Conservation (phyloP, 2,113 vertebrate species). For the Eubucco bourcierii region DNA sequence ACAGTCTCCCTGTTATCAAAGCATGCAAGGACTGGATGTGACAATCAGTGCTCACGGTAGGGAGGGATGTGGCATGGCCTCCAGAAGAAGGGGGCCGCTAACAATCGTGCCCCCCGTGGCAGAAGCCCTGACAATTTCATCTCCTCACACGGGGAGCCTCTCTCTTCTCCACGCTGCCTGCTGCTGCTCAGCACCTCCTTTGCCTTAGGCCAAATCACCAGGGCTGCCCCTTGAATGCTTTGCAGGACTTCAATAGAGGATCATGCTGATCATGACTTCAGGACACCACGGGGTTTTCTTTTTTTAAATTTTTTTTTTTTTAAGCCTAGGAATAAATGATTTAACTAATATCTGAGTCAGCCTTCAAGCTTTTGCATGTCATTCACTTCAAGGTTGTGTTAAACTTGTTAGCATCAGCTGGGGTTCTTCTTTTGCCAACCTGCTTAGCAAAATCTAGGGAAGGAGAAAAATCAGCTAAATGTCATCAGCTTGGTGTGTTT, state of each 20-base stretch:
- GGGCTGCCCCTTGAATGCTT: conserved; percentile 51
- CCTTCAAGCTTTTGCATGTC: conserved; percentile 41
- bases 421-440: conserved; percentile 1
- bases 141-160: conserved; percentile 62
- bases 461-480: neutral
- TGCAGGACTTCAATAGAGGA: conserved; percentile 70
- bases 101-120: conserved; percentile 52
- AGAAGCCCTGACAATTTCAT: conserved; percentile 74
- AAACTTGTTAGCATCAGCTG: conserved; percentile 24
- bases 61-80: conserved; percentile 41
- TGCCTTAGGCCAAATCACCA: conserved; percentile 66
- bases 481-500: neutral
- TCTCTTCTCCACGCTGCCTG: conserved; percentile 4
- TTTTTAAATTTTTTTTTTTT: neutral
- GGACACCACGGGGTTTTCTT: conserved; percentile 64
- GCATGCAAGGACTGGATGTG: conserved; percentile 63
- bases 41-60: conserved; percentile 54
- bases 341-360: conserved; percentile 55
- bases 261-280: conserved; percentile 72
- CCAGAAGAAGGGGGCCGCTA: conserved; percentile 53
- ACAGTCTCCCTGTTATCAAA: conserved; percentile 77
- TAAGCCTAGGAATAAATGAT: conserved; percentile 60
- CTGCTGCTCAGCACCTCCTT: conserved; percentile 1
- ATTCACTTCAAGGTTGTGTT: conserved; percentile 66
- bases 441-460: neutral